Conservation (phyloP, 2,113 vertebrate genomes). For the Rhabdornis inornatus region DNA sequence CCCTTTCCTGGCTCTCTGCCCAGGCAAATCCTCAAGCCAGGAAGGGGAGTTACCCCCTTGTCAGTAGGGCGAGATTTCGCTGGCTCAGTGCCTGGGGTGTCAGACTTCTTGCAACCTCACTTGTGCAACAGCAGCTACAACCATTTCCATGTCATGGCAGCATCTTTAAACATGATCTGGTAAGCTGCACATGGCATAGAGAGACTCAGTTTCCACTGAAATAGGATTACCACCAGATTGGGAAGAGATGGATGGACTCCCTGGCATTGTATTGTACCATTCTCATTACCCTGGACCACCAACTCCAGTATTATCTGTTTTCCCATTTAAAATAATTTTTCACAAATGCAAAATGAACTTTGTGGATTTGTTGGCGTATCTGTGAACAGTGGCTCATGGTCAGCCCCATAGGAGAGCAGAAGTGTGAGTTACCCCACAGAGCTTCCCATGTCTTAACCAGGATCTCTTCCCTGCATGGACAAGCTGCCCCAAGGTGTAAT, state of each 20-base stretch:
- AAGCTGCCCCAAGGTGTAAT: not conserved
- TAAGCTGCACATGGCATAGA: not conserved
- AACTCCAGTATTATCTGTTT: not conserved
- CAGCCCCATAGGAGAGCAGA: not conserved
- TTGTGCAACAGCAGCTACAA: not conserved
- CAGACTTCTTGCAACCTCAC: not conserved
- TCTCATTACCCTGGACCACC: not conserved
- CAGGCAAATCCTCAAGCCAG: not conserved
- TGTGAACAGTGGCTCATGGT: not conserved
- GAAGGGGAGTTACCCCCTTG: not conserved
- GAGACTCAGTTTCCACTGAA: not conserved
- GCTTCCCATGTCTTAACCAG: not conserved
- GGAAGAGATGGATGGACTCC: not conserved
- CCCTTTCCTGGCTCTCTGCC: conserved; percentile 4
- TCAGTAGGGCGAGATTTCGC: not conserved
- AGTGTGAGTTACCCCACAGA: not conserved
- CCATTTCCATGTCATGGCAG: not conserved
- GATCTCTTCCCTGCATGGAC: not conserved
- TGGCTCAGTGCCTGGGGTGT: not conserved
- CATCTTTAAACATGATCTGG: not conserved
- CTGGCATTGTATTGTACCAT: rapidly evolving
- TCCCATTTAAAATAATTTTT: not conserved
- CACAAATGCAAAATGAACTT: not conserved
- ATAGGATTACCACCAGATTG: not conserved
- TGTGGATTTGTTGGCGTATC: not conserved